These are phyloP conservation scores for Zoanthus sansibaricus DNA, from an alignment of 92 coral and sea anemone species.

Conservation along the genomic window DNA sequence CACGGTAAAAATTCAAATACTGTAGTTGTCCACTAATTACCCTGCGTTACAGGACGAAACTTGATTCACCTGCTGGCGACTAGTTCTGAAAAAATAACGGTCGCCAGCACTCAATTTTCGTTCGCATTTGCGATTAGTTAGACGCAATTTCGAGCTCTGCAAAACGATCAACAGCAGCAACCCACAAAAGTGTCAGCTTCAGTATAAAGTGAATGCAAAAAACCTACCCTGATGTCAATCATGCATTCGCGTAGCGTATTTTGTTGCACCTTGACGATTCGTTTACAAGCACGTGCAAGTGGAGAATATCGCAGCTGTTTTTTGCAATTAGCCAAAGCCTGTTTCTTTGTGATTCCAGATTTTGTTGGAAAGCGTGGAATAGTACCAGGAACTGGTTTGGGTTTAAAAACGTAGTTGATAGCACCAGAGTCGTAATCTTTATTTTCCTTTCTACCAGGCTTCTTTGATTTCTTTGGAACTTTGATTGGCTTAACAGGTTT, in stretches of 20 bases:
- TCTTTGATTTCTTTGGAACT: constrained; percentile 70
- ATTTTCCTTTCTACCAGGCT: constrained; percentile 69
- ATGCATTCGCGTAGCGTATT: constrained; percentile 71
- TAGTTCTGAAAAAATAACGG: no score
- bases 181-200: not conserved
- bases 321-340: constrained; percentile 67
- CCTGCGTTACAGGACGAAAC: no score
- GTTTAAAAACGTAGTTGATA: constrained; percentile 76
- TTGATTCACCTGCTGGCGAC: no score
- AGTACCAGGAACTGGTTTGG: constrained; percentile 60
- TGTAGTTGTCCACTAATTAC: no score
- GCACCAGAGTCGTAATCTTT: constrained; percentile 78
- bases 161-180: no score
- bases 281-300: constrained; percentile 65
- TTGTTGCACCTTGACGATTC: constrained; percentile 39
- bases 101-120: no score
- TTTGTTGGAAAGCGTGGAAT: constrained; percentile 74
- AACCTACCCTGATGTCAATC: constrained; percentile 74
- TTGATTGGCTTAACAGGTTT: constrained; percentile 74
- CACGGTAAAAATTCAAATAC: no score
- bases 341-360: constrained; percentile 71
- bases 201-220: not conserved
- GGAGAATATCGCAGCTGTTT: constrained; percentile 41
- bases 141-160: no score
- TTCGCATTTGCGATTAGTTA: no score